Base-by-base conservation (phyloP, 2,888 invertebrate species). In the Lacanobia wlatinum region DNA sequence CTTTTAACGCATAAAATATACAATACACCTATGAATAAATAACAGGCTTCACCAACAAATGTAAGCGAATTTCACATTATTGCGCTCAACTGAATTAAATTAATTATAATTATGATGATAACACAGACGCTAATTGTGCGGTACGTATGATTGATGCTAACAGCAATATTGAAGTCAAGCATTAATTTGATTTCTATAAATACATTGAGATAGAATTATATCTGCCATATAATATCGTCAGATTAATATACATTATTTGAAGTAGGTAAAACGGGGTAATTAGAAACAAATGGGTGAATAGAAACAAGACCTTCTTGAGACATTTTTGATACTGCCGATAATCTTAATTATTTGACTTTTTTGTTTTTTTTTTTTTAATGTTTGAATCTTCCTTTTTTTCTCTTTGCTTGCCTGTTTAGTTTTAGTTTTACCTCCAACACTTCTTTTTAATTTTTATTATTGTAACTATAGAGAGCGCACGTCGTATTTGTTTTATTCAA, bases 81-180 rank as follows among this genome's bases (percentile, higher is more conserved):
- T 70, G 34, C 69, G 38, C 14, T n/a, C 14, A 14, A 46, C 21
- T 2, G 14, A 55, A 21, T 10, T 21, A 46, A 50, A 34, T 14
- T 38, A 63, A 56, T 59, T 52, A 14, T 21, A 72, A 52, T 50
- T 43, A 58, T 70, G 48, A 9, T 18, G 58, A 50, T 58, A 14
- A 50, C 21, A 28, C 16, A 14, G 40, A 28, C 12, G 48, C 12
- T 9, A 38, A 21, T 16, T 48, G 23, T 14, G 1, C 6, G 1
- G 6, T 38, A n/a, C 16, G 1, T n/a, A 12, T 66, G 9, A 23
- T 23, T 40, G 23, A 10, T 16, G n/a, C 40, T 28, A 50, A 68
- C 16, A 40, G 23, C 34, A 21, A 40, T 21, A 52, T 21, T 1
- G 12, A 14, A 34, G 34, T 34, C 34, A 34, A 34, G 7, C 34